phyloP scores from a whole-genome alignment of 2,797 vertebrate species.

The Smutsia temminckii region DNA sequence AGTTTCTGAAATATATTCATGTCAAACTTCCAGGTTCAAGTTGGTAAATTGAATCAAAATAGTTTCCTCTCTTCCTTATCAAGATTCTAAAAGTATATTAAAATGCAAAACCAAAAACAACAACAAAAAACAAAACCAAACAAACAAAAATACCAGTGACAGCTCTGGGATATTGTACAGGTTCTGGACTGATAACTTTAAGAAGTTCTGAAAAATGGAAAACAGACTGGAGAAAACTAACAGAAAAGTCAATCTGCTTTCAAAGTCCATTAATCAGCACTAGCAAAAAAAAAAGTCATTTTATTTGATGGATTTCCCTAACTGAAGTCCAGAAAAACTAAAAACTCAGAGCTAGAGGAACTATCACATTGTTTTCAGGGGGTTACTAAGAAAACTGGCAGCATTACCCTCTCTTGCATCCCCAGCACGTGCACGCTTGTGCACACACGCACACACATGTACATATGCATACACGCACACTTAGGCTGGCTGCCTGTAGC shows the following conservation, averaged over 20 bases:
- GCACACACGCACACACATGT: not conserved
- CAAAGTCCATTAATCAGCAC: not conserved
- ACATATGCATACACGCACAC: too few relatives aligned
- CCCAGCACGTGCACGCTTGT: not conserved
- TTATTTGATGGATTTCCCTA: not conserved
- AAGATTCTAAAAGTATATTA: constrained; percentile 24
- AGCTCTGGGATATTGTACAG: not conserved
- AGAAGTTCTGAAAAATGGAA: constrained; percentile 26
- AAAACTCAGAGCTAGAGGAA: not conserved
- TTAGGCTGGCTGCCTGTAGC: not conserved
- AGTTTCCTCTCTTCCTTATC: not conserved
- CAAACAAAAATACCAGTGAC: not conserved
- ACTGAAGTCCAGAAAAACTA: not conserved
- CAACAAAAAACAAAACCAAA: not conserved
- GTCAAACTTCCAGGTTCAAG: constrained; percentile 26
- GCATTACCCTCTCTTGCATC: not conserved
- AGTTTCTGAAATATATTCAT: constrained; percentile 46
- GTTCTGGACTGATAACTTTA: not conserved
- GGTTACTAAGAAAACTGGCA: not conserved
- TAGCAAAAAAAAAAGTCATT: not conserved
- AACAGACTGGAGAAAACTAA: not conserved
- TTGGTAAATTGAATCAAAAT: constrained; percentile 14
- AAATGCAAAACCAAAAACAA: not conserved
- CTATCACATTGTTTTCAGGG: not conserved
- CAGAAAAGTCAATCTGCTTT: constrained; percentile 9